phyloP scores from a whole-genome alignment of 1,140 invertebrate species.

The Brevipalpus yothersi region DNA sequence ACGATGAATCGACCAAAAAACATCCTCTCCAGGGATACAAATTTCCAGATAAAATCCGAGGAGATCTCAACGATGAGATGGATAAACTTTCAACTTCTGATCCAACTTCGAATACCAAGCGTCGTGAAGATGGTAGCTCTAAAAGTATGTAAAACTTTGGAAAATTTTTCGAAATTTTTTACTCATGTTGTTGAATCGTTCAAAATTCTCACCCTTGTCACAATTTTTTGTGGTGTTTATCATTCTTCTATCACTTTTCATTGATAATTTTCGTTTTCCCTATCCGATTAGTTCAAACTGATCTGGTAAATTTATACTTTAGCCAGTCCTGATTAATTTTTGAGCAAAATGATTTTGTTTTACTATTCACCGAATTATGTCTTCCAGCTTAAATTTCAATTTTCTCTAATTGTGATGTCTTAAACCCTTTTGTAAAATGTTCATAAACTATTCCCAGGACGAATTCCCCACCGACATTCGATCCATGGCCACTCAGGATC shows the following conservation, averaged over 20 bases:
- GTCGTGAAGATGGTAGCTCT: not conserved
- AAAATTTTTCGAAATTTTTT: no score
- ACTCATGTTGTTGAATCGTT: not conserved
- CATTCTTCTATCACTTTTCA: not conserved
- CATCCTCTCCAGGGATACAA: not conserved
- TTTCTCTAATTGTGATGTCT: no score
- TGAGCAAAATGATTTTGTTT: no score
- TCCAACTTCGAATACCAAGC: no score
- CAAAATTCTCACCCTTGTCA: not conserved
- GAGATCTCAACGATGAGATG: no score
- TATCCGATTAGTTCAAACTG: no score
- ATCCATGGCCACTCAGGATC: slow-evolving; percentile 75
- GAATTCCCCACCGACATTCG: slow-evolving; percentile 59
- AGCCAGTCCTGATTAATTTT: no score
- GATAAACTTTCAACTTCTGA: no score
- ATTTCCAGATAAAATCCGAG: not conserved
- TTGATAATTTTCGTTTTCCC: no score
- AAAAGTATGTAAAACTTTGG: not conserved
- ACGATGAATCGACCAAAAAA: not conserved
- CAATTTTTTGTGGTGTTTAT: not conserved
- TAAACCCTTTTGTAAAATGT: not conserved
- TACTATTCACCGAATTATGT: no score
- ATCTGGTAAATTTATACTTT: no score
- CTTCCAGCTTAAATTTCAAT: no score
- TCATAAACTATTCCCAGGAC: not conserved